phyloP scores from a whole-genome alignment of 2,888 invertebrate genomes.

The Drosophila putrida region DNA sequence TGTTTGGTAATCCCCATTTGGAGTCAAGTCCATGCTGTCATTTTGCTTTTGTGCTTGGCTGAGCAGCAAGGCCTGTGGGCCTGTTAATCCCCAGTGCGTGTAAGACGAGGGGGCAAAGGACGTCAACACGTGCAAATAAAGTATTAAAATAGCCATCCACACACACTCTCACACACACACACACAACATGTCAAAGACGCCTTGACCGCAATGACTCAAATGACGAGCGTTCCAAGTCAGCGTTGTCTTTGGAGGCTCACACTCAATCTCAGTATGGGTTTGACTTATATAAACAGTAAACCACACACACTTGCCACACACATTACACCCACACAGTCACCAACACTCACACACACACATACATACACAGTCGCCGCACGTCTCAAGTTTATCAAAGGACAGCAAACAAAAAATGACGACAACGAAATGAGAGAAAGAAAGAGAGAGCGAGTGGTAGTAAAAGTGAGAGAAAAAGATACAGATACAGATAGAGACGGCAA shows the following conservation, averaged over 20 bases:
- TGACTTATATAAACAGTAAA: constrained; percentile 70
- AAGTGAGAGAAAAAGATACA: constrained; percentile 7
- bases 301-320: constrained; percentile 42
- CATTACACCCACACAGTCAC: constrained; percentile 17
- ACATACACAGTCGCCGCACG: constrained; percentile 62
- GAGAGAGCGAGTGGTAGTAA: neutral
- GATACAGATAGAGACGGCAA: constrained; percentile 33
- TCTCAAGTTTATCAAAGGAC: constrained; percentile 78
- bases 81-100: constrained; percentile 59
- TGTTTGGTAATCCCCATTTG: constrained; percentile 69
- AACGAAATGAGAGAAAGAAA: constrained; percentile 37
- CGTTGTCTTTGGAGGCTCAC: constrained; percentile 28
- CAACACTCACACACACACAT: constrained; percentile 26
- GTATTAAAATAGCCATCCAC: constrained; percentile 66
- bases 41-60: constrained; percentile 54
- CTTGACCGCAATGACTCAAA: constrained; percentile 78
- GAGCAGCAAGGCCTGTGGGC: constrained; percentile 47
- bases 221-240: constrained; percentile 43
- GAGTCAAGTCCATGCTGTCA: constrained; percentile 43
- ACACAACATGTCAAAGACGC: constrained; percentile 54
- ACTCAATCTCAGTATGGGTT: constrained; percentile 52
- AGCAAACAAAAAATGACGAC: constrained; percentile 32
- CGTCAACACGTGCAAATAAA: constrained; percentile 80
- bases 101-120: constrained; percentile 24
- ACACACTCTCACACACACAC: constrained; percentile 34